Base-by-base conservation (phyloP, 2,797 vertebrate genomes). In the Melanogrammus aeglefinus region DNA sequence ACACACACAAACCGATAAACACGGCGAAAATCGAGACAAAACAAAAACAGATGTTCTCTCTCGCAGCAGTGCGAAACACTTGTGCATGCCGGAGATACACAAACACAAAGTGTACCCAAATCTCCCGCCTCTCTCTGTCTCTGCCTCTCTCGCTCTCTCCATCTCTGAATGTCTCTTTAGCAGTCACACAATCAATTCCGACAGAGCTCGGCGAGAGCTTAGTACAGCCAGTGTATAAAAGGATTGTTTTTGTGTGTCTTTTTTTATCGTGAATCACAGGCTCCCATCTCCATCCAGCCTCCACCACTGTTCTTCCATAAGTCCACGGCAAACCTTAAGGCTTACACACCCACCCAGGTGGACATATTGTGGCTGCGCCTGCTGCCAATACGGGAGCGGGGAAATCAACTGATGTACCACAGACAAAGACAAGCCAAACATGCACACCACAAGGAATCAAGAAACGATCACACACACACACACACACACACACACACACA, bases 151-250 rank as follows among this genome's bases (percentile, higher is more conserved):
- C 80, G 76, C 70, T 77, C 70, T 47, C 74, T 72, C 73, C 6
- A 36, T 83, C 78, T 79, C 84, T 81, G 84, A 91, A 88, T 84
- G 84, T 88, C 91, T 91, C 86, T 91, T 92, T 89, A 91, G 87
- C 89, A 91, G 83, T 85, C 79, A 83, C 89, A 90, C 88, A 92
- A 93, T 93, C 91, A 90, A 90, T 90, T 90, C 87, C 87, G 91
- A 88, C 89, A 91, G 86, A 89, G 88, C 86, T 92, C 87, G 88
- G 87, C 89, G 81, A 87, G 86, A 89, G 90, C 89, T 91, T 84
- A 91, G 87, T 87, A 89, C 85, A 75, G 83, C 79, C 77, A 83
- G 83, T 88, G 83, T 80, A 90, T 72, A 90, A 88, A 91, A 78
- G 86, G 74, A 87, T 91, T 74, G n/a, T 39, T 74, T 39, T 41